A percentile compares a stretch with the other conserved stretches of the same genome.
Conservation (phyloP, 2,888 invertebrate species). For the Drosophila hamatofila region DNA sequence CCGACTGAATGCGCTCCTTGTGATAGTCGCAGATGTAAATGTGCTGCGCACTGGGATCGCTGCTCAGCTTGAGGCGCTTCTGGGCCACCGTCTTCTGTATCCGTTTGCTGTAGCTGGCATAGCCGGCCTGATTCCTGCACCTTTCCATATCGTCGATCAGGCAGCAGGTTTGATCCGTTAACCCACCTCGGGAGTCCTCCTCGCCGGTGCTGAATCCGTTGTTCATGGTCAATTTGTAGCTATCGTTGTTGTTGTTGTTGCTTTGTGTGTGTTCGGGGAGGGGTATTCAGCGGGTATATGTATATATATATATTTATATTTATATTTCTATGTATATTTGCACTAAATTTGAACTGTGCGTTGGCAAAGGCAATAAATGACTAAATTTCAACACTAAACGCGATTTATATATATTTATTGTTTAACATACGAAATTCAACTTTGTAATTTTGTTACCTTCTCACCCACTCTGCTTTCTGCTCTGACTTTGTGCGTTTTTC, state of each 20-base stretch:
- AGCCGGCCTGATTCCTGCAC: constrained; percentile 91
- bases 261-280: constrained; percentile 4
- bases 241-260: constrained; percentile 11
- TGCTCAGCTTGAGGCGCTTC: constrained; percentile 93
- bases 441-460: constrained; percentile 37
- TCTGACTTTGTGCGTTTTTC: constrained; percentile 45
- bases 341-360: constrained; percentile 12
- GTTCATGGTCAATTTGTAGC: constrained; percentile 64
- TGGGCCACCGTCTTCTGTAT: constrained; percentile 98
- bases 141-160: constrained; percentile 95
- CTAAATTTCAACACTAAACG: constrained; percentile 1
- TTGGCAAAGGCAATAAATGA: background rate
- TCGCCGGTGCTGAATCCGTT: constrained; percentile 97
- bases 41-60: constrained; percentile 94
- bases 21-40: constrained; percentile 99
- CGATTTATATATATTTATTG: background rate
- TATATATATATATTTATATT: background rate
- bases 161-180: constrained; percentile 96
- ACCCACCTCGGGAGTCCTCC: constrained; percentile 95
- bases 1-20: constrained; percentile 97
- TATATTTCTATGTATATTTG: constrained; percentile 2
- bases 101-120: constrained; percentile 97
- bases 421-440: constrained; percentile 1
- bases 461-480: constrained; percentile 33
- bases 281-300: constrained; percentile 4